phyloP scores from a whole-genome alignment of 1,140 invertebrate genomes.

The Brachionus rubens region DNA sequence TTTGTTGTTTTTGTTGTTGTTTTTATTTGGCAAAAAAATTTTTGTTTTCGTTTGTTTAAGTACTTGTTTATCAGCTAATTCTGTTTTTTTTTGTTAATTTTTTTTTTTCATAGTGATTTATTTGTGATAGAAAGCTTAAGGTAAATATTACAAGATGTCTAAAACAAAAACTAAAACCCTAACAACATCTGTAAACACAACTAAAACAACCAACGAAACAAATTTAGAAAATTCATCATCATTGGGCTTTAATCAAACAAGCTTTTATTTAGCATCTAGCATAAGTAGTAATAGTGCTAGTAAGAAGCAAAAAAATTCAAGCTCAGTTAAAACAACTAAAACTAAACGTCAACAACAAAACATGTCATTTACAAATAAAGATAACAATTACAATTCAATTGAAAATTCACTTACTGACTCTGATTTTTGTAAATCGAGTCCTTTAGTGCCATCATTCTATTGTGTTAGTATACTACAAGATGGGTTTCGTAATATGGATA shows the following conservation, averaged over 20 bases:
- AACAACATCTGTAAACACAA: constrained; percentile 12
- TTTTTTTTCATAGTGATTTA: no score
- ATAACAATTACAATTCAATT: not conserved
- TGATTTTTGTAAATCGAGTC: not conserved
- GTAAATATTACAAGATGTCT: not conserved
- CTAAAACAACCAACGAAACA: constrained; percentile 1
- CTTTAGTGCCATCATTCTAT: not conserved
- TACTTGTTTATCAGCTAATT: no score
- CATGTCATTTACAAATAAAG: not conserved
- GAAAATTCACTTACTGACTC: constrained; percentile 1
- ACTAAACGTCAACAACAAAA: not conserved
- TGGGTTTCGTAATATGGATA: constrained; percentile 34
- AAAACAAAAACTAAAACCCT: constrained; percentile 32
- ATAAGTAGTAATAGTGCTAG: constrained; percentile 4
- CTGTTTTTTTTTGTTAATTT: no score
- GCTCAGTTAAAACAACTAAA: not conserved
- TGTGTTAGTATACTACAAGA: constrained; percentile 30
- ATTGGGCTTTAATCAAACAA: constrained; percentile 9
- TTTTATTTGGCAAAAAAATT: constrained; percentile 1
- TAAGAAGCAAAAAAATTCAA: not conserved
- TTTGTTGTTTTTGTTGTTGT: no score
- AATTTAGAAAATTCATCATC: constrained; percentile 29
- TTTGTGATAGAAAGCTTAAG: no score
- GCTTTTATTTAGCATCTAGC: not conserved
- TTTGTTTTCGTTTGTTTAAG: no score